Conservation (phyloP, 2,888 invertebrate species). For the Diplazon laetatorius region DNA sequence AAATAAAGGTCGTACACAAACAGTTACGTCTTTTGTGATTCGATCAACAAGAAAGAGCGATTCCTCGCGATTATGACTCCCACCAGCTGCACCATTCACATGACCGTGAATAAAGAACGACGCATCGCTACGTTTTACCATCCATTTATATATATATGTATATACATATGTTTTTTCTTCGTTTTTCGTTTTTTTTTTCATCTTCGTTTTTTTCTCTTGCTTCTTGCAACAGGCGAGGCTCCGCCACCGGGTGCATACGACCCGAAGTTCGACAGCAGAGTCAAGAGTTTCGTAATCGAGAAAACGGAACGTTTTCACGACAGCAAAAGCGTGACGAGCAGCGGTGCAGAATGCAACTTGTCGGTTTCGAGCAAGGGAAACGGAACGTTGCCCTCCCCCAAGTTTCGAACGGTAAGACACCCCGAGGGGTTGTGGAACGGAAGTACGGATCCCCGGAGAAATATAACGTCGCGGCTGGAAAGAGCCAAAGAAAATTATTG, state of each 20-base stretch:
- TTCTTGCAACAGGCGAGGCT: conserved; percentile 79
- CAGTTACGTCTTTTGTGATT: conserved; percentile 48
- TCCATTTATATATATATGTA: too few species aligned
- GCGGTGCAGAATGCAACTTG: conserved; percentile 75
- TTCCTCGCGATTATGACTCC: conserved; percentile 29
- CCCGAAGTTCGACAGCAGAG: conserved; percentile 81
- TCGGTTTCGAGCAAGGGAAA: conserved; percentile 73
- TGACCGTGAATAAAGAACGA: conserved; percentile 12
- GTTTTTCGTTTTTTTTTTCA: too few species aligned
- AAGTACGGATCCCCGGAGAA: conserved; percentile 7
- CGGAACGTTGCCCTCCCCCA: conserved; percentile 53
- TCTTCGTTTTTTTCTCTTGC: conserved; percentile 3
- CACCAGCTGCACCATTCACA: conserved; percentile 49
- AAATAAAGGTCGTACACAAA: too few species aligned
- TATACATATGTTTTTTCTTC: background rate
- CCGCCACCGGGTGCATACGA: conserved; percentile 84
- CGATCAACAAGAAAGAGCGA: conserved; percentile 16
- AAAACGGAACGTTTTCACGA: conserved; percentile 80
- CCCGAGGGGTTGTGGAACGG: conserved; percentile 10
- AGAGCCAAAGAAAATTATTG: conserved; percentile 18
- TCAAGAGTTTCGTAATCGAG: conserved; percentile 81
- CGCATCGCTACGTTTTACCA: background rate
- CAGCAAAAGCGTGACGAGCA: conserved; percentile 78
- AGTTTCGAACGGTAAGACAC: conserved; percentile 74
- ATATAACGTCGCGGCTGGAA: background rate